phyloP scores from a whole-genome alignment of 1,140 invertebrate species.

The Sycophaga agraensis region DNA sequence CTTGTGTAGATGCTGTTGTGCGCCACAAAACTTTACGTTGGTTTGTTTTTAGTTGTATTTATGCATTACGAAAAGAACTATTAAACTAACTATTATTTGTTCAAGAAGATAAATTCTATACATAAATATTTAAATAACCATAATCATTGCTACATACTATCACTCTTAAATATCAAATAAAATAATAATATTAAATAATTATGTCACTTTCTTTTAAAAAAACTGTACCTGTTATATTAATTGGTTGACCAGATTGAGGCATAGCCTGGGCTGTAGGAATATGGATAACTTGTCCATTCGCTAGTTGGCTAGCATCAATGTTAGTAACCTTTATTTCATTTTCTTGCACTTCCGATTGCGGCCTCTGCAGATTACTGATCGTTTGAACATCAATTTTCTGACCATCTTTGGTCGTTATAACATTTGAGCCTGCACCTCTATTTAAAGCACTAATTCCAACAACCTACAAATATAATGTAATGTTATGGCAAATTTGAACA shows the following conservation, averaged over 20 bases:
- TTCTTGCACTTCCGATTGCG: conserved; percentile 41
- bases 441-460: conserved; percentile 49
- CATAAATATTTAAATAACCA: too few relatives aligned
- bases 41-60: too few relatives aligned
- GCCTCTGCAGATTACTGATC: conserved; percentile 46
- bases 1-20: too few relatives aligned
- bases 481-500: not conserved
- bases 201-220: not conserved
- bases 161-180: too few relatives aligned
- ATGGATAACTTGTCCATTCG: conserved; percentile 55
- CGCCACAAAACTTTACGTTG: too few relatives aligned
- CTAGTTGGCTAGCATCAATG: conserved; percentile 53
- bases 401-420: conserved; percentile 54
- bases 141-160: too few relatives aligned
- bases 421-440: conserved; percentile 40
- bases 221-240: conserved; percentile 61
- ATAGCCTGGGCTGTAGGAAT: conserved; percentile 49
- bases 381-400: conserved; percentile 55
- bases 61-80: too few relatives aligned
- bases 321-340: conserved; percentile 53
- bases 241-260: conserved; percentile 57
- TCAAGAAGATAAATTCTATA: too few relatives aligned
- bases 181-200: too few relatives aligned
- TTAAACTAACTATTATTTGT: too few relatives aligned
- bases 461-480: conserved; percentile 38